Evolutionary conservation across 2,888 invertebrate genomes (phyloP), one percentile per base, ranked within the genome.

Genomic region (Campopleginae sp.): DNA sequence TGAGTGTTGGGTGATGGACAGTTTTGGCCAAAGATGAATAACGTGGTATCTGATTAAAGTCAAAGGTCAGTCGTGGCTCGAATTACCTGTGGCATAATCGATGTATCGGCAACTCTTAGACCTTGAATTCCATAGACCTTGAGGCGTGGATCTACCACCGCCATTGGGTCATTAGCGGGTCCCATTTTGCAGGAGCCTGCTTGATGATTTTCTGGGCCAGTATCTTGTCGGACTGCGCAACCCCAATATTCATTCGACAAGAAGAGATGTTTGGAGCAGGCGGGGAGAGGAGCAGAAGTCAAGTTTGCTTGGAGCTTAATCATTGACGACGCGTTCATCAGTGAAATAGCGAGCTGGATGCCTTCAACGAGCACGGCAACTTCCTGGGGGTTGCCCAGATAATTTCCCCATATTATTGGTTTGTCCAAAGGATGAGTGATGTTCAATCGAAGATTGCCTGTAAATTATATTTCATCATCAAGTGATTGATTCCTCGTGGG

Each of bases 121-220:
- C 96, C 96, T 85, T 94, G 93, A 70, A 96, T 94, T 0, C 96
- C 96, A 88, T 96, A 94, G 0, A 96, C 96, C 88, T 93, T 94
- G 0, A 97, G 94, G 91, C 96, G 95, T 83, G 96, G 95, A 92
- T 97, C 96, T 0, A 97, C 97, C 0, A 97, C 97, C 0, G 97
- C 96, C 94, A 96, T 94, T 0, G 95, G 95, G 92, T 97, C 97
- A 0, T 94, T 94, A 0, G 92, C 89, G 0, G 97, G 96, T 0
- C 97, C 97, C 97, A 98, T 97, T 95, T 97, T 97, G 91, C 97
- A 97, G 0, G 97, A 96, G 10, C 97, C 97, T 0, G 96, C 96
- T 93, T 97, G 97, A 92, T 97, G 97, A 92, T 97, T 97, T 93
- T 97, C 97, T 0, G 97, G 96, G 0, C 96, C 97, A 0, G 97